Conservation (phyloP, 2,888 invertebrate species). For the Folsomia manolachei region DNA sequence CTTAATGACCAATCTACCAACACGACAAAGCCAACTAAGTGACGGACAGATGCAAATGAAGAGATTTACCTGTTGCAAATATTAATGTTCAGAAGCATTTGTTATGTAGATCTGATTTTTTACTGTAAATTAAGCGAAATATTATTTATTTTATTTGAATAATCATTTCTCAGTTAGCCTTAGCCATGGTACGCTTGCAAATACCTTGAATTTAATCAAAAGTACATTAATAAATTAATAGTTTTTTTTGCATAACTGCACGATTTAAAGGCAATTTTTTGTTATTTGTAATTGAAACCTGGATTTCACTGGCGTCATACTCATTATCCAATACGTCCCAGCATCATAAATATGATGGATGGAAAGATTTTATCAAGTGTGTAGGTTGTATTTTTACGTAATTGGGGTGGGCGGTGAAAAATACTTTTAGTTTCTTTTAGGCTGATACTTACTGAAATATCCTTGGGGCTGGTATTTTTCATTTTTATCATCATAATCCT, state of each 20-base stretch:
- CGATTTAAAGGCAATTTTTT: not conserved
- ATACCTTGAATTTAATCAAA: not conserved
- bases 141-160: too few species aligned
- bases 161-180: too few species aligned
- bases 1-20: not conserved
- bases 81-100: not conserved
- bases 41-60: not conserved
- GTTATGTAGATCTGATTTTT: too few species aligned
- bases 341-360: too few species aligned
- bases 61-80: not conserved
- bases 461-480: too few species aligned
- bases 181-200: not conserved
- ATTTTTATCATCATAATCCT: not conserved
- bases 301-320: not conserved
- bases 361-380: not conserved
- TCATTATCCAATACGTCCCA: not conserved
- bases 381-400: not conserved
- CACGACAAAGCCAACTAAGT: too few species aligned
- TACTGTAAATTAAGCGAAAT: too few species aligned
- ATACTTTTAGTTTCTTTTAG: too few species aligned
- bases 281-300: not conserved
- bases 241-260: not conserved
- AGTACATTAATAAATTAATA: not conserved
- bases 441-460: too few species aligned
- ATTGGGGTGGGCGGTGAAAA: too few species aligned